Conservation (phyloP, 2,888 invertebrate species). For the Notocelia uddmanniana region DNA sequence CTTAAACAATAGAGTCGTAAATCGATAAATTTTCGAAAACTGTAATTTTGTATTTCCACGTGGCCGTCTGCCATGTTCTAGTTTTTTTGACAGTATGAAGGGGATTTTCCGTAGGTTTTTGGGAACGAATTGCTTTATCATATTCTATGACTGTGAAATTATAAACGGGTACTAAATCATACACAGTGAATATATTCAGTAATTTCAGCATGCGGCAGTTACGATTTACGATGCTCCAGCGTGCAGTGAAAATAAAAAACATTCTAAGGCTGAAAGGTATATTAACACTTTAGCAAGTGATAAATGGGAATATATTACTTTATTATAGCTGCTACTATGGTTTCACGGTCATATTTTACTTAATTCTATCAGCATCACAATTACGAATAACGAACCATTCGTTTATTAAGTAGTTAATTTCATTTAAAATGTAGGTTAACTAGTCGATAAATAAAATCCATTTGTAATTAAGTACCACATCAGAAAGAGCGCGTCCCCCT, state of each 20-base stretch:
- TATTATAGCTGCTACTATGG: no score
- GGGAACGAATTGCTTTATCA: constrained; percentile 44
- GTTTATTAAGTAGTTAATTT: no score
- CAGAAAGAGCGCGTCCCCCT: no score
- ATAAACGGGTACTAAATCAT: constrained; percentile 36
- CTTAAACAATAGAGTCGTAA: background rate
- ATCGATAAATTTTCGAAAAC: background rate
- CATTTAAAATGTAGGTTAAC: no score
- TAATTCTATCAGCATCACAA: no score
- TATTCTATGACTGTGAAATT: constrained; percentile 45
- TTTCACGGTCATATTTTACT: no score
- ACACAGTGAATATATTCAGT: background rate
- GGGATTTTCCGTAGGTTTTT: constrained; percentile 39
- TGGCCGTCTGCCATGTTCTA: constrained; percentile 36
- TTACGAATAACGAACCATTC: no score
- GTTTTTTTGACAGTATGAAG: constrained; percentile 41
- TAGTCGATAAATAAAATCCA: no score
- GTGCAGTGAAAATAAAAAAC: constrained; percentile 14
- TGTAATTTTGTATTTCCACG: constrained; percentile 11
- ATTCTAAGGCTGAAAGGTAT: background rate
- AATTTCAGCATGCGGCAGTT: constrained; percentile 11
- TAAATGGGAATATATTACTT: background rate
- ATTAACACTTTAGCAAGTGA: background rate
- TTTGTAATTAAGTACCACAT: no score
- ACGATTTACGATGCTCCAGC: constrained; percentile 31